phyloP scores from a whole-genome alignment of 53 echinoderm and acorn worm species.

The Zoroaster sp. region DNA sequence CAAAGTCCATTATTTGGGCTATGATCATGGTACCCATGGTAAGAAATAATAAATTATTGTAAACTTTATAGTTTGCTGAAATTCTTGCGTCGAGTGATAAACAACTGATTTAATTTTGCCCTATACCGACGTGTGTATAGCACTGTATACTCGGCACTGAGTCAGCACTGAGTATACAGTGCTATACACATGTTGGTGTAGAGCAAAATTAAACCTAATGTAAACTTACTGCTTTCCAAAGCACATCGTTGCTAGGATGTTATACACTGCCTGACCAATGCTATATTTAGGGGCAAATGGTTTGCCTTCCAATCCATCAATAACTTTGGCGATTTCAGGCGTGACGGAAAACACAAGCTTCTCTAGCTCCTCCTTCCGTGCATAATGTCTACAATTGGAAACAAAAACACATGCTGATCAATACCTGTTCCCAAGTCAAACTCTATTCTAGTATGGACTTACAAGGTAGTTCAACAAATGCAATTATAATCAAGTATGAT shows the following conservation, averaged over 20 bases:
- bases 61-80: not conserved
- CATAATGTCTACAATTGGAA: slow-evolving; percentile 39
- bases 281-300: slow-evolving; percentile 54
- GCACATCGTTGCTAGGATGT: slow-evolving; percentile 47
- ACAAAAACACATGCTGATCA: not conserved
- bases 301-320: slow-evolving; percentile 35
- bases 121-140: too few species aligned
- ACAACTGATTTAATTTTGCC: too few species aligned
- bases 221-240: slow-evolving; percentile 51
- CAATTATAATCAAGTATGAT: too few species aligned
- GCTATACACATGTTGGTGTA: too few species aligned
- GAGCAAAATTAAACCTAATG: not conserved
- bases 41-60: slow-evolving; percentile 33
- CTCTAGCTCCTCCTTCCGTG: slow-evolving; percentile 43
- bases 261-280: slow-evolving; percentile 41
- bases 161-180: too few species aligned
- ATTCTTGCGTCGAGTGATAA: too few species aligned
- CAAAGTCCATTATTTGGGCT: too few species aligned
- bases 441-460: too few species aligned
- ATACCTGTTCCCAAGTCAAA: too few species aligned
- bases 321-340: slow-evolving; percentile 6
- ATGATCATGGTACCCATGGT: not conserved
- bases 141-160: not conserved
- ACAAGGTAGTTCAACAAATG: too few species aligned
- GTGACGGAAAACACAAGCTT: slow-evolving; percentile 42